These are phyloP conservation scores for Microplitis demolitor DNA, from an alignment of 1,140 invertebrate genomes.

Conservation along the genomic window DNA sequence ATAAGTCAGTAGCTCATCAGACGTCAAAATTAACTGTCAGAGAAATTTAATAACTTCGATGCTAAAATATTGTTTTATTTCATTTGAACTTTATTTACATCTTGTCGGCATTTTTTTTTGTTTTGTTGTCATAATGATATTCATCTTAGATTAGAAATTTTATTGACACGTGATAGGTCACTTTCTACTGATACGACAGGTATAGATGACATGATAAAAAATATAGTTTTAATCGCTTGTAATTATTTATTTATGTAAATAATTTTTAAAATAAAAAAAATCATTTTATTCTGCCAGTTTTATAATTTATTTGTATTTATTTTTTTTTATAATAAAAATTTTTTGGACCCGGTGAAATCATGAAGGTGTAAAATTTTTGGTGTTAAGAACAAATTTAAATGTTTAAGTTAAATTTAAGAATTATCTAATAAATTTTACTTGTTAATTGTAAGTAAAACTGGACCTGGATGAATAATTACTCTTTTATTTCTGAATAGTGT, in stretches of 20 bases:
- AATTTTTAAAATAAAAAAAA: background rate
- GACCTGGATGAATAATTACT: too few relatives aligned
- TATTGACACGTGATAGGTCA: background rate
- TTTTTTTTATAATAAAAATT: too few relatives aligned
- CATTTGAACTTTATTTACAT: background rate
- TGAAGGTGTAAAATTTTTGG: too few relatives aligned
- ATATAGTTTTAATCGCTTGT: background rate
- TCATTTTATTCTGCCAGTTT: too few relatives aligned
- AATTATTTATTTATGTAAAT: background rate
- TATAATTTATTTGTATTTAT: too few relatives aligned
- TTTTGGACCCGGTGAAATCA: too few relatives aligned
- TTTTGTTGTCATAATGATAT: background rate
- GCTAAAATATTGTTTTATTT: background rate
- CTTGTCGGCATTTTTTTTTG: background rate
- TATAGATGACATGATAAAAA: background rate
- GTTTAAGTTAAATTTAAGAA: too few relatives aligned
- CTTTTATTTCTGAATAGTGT: too few relatives aligned
- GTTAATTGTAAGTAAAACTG: too few relatives aligned
- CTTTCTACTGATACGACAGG: background rate
- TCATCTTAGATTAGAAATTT: background rate
- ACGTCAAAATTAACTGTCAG: conserved; percentile 20
- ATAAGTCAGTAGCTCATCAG: conserved; percentile 15
- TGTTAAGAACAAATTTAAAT: too few relatives aligned
- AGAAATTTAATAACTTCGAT: conserved; percentile 46
- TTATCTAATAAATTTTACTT: too few relatives aligned